A percentile compares a stretch with the other conserved stretches of the same genome.
Evolutionary conservation across 1,140 invertebrate species (phyloP).

Genomic region (Zaprionus tsacasi): DNA sequence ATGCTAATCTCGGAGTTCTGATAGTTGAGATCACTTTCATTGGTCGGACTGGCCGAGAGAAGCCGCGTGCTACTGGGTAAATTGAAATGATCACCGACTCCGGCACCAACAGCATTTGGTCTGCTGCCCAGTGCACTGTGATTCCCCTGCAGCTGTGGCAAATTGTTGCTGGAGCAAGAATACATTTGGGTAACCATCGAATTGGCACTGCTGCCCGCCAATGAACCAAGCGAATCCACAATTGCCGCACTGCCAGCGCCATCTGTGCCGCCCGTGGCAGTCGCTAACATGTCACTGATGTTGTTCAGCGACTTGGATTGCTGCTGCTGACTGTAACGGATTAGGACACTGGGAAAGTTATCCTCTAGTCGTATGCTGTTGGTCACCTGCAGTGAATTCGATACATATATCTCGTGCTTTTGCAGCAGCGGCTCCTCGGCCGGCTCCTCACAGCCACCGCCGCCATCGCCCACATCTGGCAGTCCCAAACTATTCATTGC

Average conservation of each 20-base stretch:
- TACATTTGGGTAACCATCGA: conserved; percentile 46
- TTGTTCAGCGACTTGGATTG: conserved; percentile 82
- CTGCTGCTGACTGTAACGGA: conserved; percentile 67
- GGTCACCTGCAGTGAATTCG: conserved; percentile 75
- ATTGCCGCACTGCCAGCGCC: background rate
- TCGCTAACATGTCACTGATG: conserved; percentile 70
- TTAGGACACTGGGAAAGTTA: conserved; percentile 66
- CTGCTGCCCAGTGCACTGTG: conserved; percentile 77
- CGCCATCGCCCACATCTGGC: conserved; percentile 44
- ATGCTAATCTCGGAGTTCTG: conserved; percentile 87
- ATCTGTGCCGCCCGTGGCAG: conserved; percentile 17
- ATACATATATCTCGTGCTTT: conserved; percentile 78
- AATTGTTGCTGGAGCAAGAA: conserved; percentile 65
- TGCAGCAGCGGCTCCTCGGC: conserved; percentile 61
- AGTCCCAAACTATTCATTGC: conserved; percentile 82
- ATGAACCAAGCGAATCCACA: background rate
- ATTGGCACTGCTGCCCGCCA: conserved; percentile 48
- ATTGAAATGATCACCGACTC: conserved; percentile 21
- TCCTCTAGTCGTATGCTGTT: conserved; percentile 68
- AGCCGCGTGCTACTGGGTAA: conserved; percentile 34
- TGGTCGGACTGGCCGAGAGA: conserved; percentile 85
- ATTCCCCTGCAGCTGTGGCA: conserved; percentile 84
- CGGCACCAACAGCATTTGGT: conserved; percentile 13
- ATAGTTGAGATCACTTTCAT: conserved; percentile 87
- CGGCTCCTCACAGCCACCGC: background rate